Evolutionary conservation across 1,140 invertebrate species (phyloP).

Genomic region (Cotesia vestalis): DNA sequence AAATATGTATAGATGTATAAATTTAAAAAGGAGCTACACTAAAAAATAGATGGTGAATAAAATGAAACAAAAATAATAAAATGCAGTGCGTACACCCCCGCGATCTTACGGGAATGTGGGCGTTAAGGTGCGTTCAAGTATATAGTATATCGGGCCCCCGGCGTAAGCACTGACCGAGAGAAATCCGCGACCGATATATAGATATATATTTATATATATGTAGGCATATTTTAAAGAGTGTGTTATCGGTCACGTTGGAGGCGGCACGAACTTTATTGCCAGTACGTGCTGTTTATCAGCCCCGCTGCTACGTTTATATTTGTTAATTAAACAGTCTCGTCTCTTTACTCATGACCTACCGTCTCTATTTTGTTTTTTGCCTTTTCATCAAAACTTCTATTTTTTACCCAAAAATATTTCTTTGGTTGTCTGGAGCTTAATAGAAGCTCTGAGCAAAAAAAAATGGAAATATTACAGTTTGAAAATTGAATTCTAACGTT

Average conservation of each 20-base stretch:
- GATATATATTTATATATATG: too few relatives aligned
- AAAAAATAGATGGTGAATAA: background rate
- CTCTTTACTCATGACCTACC: background rate
- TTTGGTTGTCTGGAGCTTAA: too few relatives aligned
- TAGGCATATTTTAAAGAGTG: slow-evolving; percentile 34
- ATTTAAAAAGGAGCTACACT: background rate
- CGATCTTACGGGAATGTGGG: slow-evolving; percentile 46
- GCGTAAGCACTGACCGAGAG: slow-evolving; percentile 29
- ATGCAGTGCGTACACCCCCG: slow-evolving; percentile 22
- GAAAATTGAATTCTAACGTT: too few relatives aligned
- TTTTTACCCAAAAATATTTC: too few relatives aligned
- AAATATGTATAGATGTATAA: slow-evolving; percentile 10
- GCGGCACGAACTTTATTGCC: slow-evolving; percentile 50
- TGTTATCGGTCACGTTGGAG: slow-evolving; percentile 51
- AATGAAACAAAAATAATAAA: slow-evolving; percentile 15
- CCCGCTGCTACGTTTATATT: slow-evolving; percentile 44
- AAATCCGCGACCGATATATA: slow-evolving; percentile 42
- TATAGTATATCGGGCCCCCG: slow-evolving; percentile 35
- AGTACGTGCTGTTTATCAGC: slow-evolving; percentile 52
- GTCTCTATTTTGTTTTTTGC: too few relatives aligned
- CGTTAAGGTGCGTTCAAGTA: slow-evolving; percentile 50
- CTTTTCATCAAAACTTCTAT: too few relatives aligned
- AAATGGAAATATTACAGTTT: too few relatives aligned
- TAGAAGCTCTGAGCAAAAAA: too few relatives aligned
- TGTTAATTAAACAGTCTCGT: slow-evolving; percentile 53